Base-by-base conservation (phyloP, 1,140 invertebrate species). In the Neodiprion virginianus region DNA sequence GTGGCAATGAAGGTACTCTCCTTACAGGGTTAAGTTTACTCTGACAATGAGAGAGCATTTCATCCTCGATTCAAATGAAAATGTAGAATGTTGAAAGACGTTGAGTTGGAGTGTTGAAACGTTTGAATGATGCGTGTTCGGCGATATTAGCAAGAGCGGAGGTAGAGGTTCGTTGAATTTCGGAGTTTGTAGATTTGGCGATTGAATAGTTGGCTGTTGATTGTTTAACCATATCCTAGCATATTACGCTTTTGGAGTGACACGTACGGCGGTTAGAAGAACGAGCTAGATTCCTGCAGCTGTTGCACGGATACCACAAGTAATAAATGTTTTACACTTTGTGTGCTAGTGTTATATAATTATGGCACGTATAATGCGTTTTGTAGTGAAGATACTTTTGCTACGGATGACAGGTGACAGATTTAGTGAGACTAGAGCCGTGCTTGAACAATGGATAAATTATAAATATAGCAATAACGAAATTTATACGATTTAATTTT, bases 401-500 rank as follows among this genome's bases (percentile, higher is more conserved):
- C 11, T 61, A 17, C 53, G n/a, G 53, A 61, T 17, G 53, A 61
- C 8, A 61, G 5, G 7, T 17, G 53, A 61, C 53, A 61, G 53
- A 61, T 61, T 61, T 61, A 61, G 53, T 61, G 53, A 61, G 53
- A 61, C 8, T 61, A 12, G n/a, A 61, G 53, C 53, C 53, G 11
- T 61, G 53, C 53, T 61, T 17, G 28, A 40, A 14, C n/a, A 61
- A 17, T 40, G 53, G 11, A 17, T 61, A 61, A 17, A 61, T 61
- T 17, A 61, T 61, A 61, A 12, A 61, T 61, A 61, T 61, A 61
- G 53, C 53, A 61, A 61, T 61, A 61, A 61, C 8, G 11, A 61
- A 61, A 61, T 61, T 61, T 61, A 61, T 61, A 61, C 53, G 8
- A 61, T 61, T 61, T 61, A 61, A 61, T 61, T 61, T 61, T 61